Base-by-base conservation (phyloP, 2,888 invertebrate species). In the Morinoia aosen region DNA sequence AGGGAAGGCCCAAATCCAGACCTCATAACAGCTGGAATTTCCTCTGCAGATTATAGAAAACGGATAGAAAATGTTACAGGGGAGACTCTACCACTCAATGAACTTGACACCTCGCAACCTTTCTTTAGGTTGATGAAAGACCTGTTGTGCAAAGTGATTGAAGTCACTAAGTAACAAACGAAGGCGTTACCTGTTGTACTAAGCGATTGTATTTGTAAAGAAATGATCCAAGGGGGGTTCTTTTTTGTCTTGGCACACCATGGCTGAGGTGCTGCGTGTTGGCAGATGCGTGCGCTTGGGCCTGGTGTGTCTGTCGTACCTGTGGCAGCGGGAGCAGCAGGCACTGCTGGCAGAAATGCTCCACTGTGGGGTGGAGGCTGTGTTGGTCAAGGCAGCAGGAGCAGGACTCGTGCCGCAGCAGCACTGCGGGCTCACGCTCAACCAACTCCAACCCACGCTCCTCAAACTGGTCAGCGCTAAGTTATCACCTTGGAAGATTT, bases 271-370 rank as follows among this genome's bases (percentile, higher is more conserved):
- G 76, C 61, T 61, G 19, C 76, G 76, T 10, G 76, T 90, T 12
- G 91, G 96, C 97, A 99, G 99, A 96, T 99, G 99, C 97, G 98
- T 98, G 97, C 98, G 99, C 97, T 98, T 99, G 97, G 98, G 98
- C 97, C 98, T 99, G 97, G 98, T 98, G 97, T 98, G 99, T 95
- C 97, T 99, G 97, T 98, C 99, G 88, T 99, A 99, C 97, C 98
- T 99, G 97, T 99, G 99, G 99, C 98, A 99, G 97, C 98, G 99
- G 97, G 98, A 99, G 97, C 99, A 99, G 98, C 98, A 98, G 97
- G 99, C 99, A 97, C 98, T 99, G 96, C 97, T 99, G 96, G 98
- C 98, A 97, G 99, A 99, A 98, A 99, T 99, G 99, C 99, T 99
- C 97, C 98, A 98, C 97, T 98, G 98, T 97, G 98, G 98, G 97